These are phyloP conservation scores for Tenebrosternarchus preto DNA, from an alignment of 2,113 vertebrate species.

Conservation along the genomic window DNA sequence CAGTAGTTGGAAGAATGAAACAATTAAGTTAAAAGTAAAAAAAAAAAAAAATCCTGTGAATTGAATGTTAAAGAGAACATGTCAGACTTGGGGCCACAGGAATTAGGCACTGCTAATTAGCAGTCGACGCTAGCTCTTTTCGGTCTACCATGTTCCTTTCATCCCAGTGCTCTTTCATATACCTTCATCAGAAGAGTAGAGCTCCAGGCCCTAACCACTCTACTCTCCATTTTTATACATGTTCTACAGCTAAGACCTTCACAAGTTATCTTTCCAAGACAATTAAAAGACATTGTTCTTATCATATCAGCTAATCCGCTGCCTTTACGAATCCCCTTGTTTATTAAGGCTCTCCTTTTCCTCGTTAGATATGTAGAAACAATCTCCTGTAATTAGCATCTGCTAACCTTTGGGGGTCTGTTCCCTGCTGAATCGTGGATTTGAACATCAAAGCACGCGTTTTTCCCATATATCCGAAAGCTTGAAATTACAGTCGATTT, in stretches of 20 bases:
- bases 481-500: slow-evolving; percentile 77
- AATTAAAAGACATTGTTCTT: slow-evolving; percentile 51
- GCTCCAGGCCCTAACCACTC: slow-evolving; percentile 13
- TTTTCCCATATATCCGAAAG: slow-evolving; percentile 71
- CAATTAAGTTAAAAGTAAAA: slow-evolving; percentile 25
- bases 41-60: slow-evolving; percentile 19
- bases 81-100: slow-evolving; percentile 16
- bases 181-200: slow-evolving; percentile 9
- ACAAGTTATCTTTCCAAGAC: slow-evolving; percentile 36
- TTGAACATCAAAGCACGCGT: slow-evolving; percentile 80
- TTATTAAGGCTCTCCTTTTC: slow-evolving; percentile 75
- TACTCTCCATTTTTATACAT: slow-evolving; percentile 18
- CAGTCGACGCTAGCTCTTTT: background rate
- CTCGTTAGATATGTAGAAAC: slow-evolving; percentile 78
- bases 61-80: slow-evolving; percentile 26
- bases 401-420: slow-evolving; percentile 81
- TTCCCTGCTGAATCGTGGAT: slow-evolving; percentile 80
- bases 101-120: slow-evolving; percentile 34
- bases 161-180: slow-evolving; percentile 41
- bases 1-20: slow-evolving; percentile 14
- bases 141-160: slow-evolving; percentile 27
- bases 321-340: slow-evolving; percentile 71
- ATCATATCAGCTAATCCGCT: slow-evolving; percentile 68
- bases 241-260: slow-evolving; percentile 16
- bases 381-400: slow-evolving; percentile 80